A percentile compares a stretch with the other conserved stretches of the same genome.
phyloP scores from a whole-genome alignment of 1,140 invertebrate genomes.

The Lordiphosa mommai region DNA sequence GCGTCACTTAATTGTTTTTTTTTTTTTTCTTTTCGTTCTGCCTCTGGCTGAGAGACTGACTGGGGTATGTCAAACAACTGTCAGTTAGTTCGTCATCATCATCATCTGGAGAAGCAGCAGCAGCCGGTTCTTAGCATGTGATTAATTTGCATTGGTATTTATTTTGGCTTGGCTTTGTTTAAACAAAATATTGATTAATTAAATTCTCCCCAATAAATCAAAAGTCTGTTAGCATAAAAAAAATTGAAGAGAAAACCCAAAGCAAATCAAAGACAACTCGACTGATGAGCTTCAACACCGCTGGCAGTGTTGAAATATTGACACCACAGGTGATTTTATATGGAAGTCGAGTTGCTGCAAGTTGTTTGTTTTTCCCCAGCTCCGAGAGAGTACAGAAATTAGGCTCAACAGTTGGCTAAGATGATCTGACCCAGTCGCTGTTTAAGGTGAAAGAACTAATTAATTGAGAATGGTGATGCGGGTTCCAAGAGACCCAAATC shows the following conservation, averaged over 20 bases:
- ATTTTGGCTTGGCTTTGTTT: constrained; percentile 46
- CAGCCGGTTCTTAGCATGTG: constrained; percentile 43
- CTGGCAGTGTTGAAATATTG: constrained; percentile 77
- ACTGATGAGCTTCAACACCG: constrained; percentile 67
- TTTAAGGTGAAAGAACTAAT: constrained; percentile 4
- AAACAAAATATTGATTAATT: constrained; percentile 76
- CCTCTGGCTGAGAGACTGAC: constrained; percentile 46
- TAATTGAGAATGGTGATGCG: background rate
- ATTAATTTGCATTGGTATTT: constrained; percentile 70
- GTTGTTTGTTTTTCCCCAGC: constrained; percentile 28
- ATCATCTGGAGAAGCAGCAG: constrained; percentile 19
- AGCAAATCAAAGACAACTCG: constrained; percentile 32
- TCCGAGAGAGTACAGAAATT: constrained; percentile 1
- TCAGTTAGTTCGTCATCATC: constrained; percentile 70
- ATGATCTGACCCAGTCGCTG: constrained; percentile 2
- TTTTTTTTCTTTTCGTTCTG: background rate
- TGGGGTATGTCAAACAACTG: constrained; percentile 76
- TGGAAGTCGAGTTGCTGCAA: constrained; percentile 50
- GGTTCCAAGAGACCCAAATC: background rate
- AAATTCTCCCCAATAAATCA: constrained; percentile 71
- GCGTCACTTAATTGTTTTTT: constrained; percentile 69
- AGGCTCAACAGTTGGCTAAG: background rate
- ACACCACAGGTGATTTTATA: constrained; percentile 74
- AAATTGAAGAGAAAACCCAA: constrained; percentile 19
- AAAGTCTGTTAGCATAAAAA: constrained; percentile 38